Percentiles rank a stretch among this genome's conserved stretches.
These are phyloP conservation scores for Papilio elwesi DNA, from an alignment of 2,888 invertebrate species.

Conservation along the genomic window DNA sequence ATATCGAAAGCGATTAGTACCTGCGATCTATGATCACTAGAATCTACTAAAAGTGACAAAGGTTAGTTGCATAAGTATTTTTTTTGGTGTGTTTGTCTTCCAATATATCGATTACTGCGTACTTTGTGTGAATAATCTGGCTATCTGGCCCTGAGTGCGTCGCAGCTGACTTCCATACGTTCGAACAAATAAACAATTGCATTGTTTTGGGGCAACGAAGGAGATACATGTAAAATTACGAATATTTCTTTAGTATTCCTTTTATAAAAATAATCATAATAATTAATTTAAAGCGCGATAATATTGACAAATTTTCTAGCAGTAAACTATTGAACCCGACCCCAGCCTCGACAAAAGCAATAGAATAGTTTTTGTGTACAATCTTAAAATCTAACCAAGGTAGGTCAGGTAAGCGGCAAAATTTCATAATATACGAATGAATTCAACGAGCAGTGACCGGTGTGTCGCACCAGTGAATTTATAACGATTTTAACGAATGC, in stretches of 20 bases:
- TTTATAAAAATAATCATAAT: no score
- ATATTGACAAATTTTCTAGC: no score
- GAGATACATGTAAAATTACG: background rate
- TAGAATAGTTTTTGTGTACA: no score
- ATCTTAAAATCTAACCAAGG: no score
- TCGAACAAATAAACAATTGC: constrained; percentile 22
- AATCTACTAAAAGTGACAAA: background rate
- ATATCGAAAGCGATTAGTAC: background rate
- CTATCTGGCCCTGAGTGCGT: constrained; percentile 13
- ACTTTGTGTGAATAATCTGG: background rate
- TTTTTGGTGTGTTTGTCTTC: background rate
- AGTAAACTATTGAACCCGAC: no score
- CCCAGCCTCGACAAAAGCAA: no score
- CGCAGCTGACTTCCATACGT: background rate
- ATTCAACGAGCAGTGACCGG: background rate
- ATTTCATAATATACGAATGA: background rate
- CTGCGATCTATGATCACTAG: background rate
- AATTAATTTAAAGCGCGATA: no score
- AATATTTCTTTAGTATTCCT: background rate
- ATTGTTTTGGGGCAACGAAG: constrained; percentile 1
- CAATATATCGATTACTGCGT: background rate
- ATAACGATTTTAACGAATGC: constrained; percentile 1
- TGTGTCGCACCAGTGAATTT: background rate
- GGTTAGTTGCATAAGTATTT: background rate
- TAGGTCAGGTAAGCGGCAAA: background rate